Percentiles rank a stretch among this genome's conserved stretches.
phyloP scores from a whole-genome alignment of 2,113 vertebrate species.

The Prinia subflava region DNA sequence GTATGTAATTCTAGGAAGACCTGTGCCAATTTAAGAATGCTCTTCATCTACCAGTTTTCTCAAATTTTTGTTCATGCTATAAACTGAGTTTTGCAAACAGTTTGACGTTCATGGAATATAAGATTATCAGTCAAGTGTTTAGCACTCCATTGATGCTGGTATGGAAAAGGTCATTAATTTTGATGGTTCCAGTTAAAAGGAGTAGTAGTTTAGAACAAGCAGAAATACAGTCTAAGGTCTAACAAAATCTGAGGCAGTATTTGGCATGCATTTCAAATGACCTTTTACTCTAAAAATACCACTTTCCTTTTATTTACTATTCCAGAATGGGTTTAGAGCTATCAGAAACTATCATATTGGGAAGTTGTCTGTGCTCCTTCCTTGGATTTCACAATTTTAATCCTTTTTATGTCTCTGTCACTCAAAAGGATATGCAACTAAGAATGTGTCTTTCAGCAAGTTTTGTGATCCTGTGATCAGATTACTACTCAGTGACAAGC shows the following conservation, averaged over 20 bases:
- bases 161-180: not conserved
- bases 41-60: not conserved
- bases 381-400: not conserved
- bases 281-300: not conserved
- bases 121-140: not conserved
- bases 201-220: not conserved
- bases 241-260: not conserved
- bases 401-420: not conserved
- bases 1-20: not conserved
- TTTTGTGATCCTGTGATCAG: not conserved
- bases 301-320: not conserved
- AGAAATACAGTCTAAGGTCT: not conserved
- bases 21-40: not conserved
- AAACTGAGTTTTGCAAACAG: not conserved
- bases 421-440: not conserved
- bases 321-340: not conserved
- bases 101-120: not conserved
- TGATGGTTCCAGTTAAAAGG: not conserved
- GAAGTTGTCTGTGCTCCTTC: not conserved
- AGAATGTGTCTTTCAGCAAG: not conserved
- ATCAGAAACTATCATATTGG: not conserved
- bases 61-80: not conserved
- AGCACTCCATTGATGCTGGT: not conserved
- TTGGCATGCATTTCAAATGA: not conserved
- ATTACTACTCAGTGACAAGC: not conserved